A percentile compares a stretch with the other conserved stretches of the same genome.
Evolutionary conservation across 92 coral and sea anemone species (phyloP).

Genomic region (Montipora capitata): DNA sequence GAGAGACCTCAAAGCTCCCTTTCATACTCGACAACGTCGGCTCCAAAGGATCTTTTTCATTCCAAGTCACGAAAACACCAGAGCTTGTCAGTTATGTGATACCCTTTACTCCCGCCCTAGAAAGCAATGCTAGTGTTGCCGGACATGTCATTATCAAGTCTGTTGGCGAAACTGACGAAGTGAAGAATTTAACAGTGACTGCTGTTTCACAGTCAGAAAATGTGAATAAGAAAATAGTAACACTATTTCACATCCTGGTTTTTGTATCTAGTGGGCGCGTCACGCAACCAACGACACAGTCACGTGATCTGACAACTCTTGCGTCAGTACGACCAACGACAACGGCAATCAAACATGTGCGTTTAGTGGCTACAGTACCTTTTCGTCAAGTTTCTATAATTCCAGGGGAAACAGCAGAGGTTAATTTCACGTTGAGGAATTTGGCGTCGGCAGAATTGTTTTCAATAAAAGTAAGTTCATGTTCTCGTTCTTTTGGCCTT

Average conservation of each 20-base stretch:
- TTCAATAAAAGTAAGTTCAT: conserved; percentile 6
- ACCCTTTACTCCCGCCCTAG: conserved; percentile 51
- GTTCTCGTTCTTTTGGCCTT: too few species aligned
- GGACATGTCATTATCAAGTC: conserved; percentile 42
- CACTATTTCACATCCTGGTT: neutral
- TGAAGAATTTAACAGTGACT: conserved; percentile 2
- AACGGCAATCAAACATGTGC: neutral
- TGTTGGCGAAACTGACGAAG: neutral
- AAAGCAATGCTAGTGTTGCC: conserved; percentile 6
- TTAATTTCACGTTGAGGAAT: conserved; percentile 32
- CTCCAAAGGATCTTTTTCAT: conserved; percentile 40
- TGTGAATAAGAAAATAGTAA: neutral
- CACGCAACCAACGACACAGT: too few species aligned
- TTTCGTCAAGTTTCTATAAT: neutral
- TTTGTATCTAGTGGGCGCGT: neutral
- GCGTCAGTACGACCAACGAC: neutral
- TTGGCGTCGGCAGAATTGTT: conserved; percentile 10
- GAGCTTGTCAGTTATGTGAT: conserved; percentile 39
- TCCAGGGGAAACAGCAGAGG: conserved; percentile 10
- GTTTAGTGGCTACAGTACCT: neutral
- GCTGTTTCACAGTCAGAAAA: conserved; percentile 28
- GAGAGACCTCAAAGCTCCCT: conserved; percentile 38
- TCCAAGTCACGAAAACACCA: conserved; percentile 33
- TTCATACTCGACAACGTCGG: conserved; percentile 62
- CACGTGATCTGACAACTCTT: too few species aligned